Percentiles rank a stretch among this genome's conserved stretches.
Conservation (phyloP, 1,140 invertebrate species). For the Rhagoletis pomonella region DNA sequence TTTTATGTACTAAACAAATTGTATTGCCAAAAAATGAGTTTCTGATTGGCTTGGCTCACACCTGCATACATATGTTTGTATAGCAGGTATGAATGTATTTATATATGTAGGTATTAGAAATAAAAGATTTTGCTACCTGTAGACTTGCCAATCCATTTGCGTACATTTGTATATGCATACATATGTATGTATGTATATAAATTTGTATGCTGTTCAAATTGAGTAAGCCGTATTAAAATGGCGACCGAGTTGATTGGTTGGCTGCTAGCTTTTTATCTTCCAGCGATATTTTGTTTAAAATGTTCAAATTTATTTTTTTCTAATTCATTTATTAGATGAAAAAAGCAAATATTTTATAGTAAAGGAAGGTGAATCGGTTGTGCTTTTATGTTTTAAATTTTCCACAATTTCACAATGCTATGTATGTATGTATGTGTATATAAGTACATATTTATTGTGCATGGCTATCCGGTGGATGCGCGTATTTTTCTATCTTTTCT, state of each 20-base stretch:
- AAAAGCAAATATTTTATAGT: neutral
- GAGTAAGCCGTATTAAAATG: neutral
- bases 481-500: neutral
- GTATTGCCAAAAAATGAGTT: too few species aligned
- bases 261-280: neutral
- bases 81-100: too few species aligned
- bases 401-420: neutral
- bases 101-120: neutral
- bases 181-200: too few species aligned
- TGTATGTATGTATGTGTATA: neutral
- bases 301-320: neutral
- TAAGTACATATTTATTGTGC: neutral
- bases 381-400: neutral
- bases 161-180: too few species aligned
- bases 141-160: too few species aligned
- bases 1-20: too few species aligned
- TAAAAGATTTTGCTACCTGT: too few species aligned
- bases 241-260: neutral
- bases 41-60: too few species aligned
- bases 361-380: neutral
- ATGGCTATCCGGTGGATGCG: conserved; percentile 16
- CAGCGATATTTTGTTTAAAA: neutral
- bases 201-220: neutral
- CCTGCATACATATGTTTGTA: too few species aligned
- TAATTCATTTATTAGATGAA: neutral